Evolutionary conservation across 2,113 vertebrate species (phyloP), one percentile per base, ranked within the genome.

Genomic region (Mesoclemmys tuberculata): DNA sequence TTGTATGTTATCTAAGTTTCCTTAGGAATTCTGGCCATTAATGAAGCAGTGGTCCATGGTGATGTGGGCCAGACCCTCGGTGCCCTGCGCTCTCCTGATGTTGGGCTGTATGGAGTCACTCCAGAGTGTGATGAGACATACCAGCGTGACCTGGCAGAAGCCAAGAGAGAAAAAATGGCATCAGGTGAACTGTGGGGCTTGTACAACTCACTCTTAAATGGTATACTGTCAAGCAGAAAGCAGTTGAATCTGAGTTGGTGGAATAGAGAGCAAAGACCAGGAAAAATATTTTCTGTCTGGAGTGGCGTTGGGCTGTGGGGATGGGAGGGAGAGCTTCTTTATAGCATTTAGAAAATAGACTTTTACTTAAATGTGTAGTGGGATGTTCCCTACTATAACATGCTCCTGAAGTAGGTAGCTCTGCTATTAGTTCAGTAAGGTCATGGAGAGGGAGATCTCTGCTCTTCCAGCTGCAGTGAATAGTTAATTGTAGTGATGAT

Each of bases 41-140:
- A 99, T 6, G 98, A 99, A 94, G 99, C 99, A 4, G 98, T 99
- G 80, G 99, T 99, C 41, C 95, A 1, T 0, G 98, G 98, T 0
- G 98, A 99, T 14, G 84, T 98, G 2, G 93, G 97, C 74, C 98
- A 98, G 96, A 99, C 99, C 0, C 94, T 99, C 91, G 96, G 97
- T 2, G 97, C 99, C 41, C 97, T 99, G 89, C 98, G 99, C 11
- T 98, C 97, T 18, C 97, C 98, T 0, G 98, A 99, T 10, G 98
- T 99, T 2, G 99, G 99, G 35, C 97, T 99, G 0, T 99, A 99
- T 0, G 99, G 99, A 0, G 98, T 99, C 96, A 99, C 99, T 35
- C 98, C 99, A 0, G 99, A 99, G 90, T 99, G 99, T 71, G 98
- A 97, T 0, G 98, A 98, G 75, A 98, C 98, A 0, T 99, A 99